Base-by-base conservation (phyloP, 2,797 vertebrate genomes). In the Parauchenoglanis ngamensis region DNA sequence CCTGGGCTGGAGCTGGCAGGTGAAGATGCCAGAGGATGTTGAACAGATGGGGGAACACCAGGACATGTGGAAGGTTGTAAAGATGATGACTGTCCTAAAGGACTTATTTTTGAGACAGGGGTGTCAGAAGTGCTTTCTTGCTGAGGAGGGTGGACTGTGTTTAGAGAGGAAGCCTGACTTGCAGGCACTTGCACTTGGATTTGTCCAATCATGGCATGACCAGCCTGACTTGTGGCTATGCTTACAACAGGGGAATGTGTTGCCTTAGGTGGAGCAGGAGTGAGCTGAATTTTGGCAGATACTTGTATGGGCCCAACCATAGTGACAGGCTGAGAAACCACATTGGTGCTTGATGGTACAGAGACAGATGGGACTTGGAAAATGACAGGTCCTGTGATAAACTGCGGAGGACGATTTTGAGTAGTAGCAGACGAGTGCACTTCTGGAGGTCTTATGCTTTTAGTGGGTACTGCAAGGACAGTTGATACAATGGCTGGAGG, bases 301-400 rank as follows among this genome's bases (percentile, higher is more conserved):
- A 99, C 95, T 90, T 98, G 97, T 87, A 98, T 94, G 83, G 98
- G 95, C 76, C 97, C 97, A 88, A 99, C 96, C 89, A 98, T 97
- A 0, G 97, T 96, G 0, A 99, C 97, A 0, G 98, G 95, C 91
- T 97, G 97, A 86, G 98, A 95, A 90, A 97, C 96, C 49, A 97
- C 93, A 85, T 95, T 96, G 6, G 96, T 95, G 92, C 91, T 98
- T n/a, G 97, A 96, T 72, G 97, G 94, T 87, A 97, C 95, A 0
- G 97, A 94, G 44, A 97, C 91, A 92, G 96, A 90, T 40, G 98
- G 96, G 72, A 98, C 97, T 92, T 99, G 98, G 91, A 99, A 97
- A 92, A 98, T 97, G 25, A 99, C 96, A 0, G 98, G 97, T 46
- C 94, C 92, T 10, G 98, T 96, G 83, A 99, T 97, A 77, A 98